Base-by-base conservation (phyloP, 2,888 invertebrate genomes). In the Hydropsyche betteni region DNA sequence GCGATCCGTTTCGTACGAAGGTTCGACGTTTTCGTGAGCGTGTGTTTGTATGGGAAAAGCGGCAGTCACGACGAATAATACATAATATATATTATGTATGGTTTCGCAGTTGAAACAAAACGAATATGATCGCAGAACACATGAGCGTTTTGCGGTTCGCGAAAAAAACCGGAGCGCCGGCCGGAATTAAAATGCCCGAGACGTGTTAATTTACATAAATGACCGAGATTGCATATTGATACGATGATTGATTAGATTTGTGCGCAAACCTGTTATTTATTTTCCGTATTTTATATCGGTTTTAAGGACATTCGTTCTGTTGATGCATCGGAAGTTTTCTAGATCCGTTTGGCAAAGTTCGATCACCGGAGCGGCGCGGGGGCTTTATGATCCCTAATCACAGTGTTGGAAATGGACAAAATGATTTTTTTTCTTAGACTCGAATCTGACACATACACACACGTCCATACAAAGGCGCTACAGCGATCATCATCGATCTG, bases 371-470 rank as follows among this genome's bases (percentile, higher is more conserved):
- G 52, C 61, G 55, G 61, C 14, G 24, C 24, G 72, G 61, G 72
- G 58, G 72, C 72, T 72, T 72, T 72, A 74, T 68, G 58, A 55
- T 69, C 74, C n/a, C 58, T 78, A 78, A 78, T 78, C 74, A 78
- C 69, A 76, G 78, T 69, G 50, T 76, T 53, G 64, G 72, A 68
- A 76, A 72, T 74, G 72, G 69, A 74, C 69, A 61, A 76, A 74
- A 78, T 78, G 74, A 72, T 78, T 74, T 76, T 76, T 33, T 76
- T 72, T 69, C 74, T 64, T 36, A 34, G n/a, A 33, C 24, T 14
- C 55, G 55, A 55, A 55, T 55, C 55, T n/a, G 55, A 55, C 16
- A 16, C 55, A 16, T 24, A 24, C 55, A 55, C n/a, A 14, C 16
- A 24, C 16, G 14, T 58, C 16, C 24, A 58, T 24, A 58, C 58